A percentile compares a stretch with the other conserved stretches of the same genome.
Evolutionary conservation across 2,113 vertebrate genomes (phyloP).

Genomic region (Morphnarchus princeps): DNA sequence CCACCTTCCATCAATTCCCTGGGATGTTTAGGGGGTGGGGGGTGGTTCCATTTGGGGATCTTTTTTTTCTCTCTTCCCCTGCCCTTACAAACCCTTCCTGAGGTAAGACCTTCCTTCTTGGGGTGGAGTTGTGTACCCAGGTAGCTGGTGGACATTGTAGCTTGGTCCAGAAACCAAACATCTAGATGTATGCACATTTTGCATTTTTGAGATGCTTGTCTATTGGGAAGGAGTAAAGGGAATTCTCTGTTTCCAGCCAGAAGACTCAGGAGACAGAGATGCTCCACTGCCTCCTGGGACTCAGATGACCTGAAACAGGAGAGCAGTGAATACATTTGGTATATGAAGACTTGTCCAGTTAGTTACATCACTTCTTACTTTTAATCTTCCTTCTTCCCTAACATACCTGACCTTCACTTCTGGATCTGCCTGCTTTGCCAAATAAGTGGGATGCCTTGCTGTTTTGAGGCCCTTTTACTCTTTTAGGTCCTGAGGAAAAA

Average conservation of each 20-base stretch:
- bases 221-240: not conserved
- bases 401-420: not conserved
- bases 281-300: not conserved
- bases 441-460: too few species aligned
- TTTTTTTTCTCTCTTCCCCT: too few species aligned
- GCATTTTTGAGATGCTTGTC: not conserved
- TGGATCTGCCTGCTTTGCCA: not conserved
- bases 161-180: not conserved
- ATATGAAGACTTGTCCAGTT: not conserved
- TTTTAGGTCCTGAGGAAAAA: not conserved
- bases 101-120: too few species aligned
- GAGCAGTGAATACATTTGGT: too few species aligned
- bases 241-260: not conserved
- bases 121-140: too few species aligned
- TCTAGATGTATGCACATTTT: rapidly evolving
- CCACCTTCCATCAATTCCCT: too few species aligned
- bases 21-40: rapidly evolving
- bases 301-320: not conserved
- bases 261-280: not conserved
- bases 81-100: not conserved
- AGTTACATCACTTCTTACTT: not conserved
- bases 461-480: not conserved
- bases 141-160: rapidly evolving
- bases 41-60: not conserved
- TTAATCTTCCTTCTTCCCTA: too few species aligned